Base-by-base conservation (phyloP, 2,888 invertebrate species). In the Dasypolia templi region DNA sequence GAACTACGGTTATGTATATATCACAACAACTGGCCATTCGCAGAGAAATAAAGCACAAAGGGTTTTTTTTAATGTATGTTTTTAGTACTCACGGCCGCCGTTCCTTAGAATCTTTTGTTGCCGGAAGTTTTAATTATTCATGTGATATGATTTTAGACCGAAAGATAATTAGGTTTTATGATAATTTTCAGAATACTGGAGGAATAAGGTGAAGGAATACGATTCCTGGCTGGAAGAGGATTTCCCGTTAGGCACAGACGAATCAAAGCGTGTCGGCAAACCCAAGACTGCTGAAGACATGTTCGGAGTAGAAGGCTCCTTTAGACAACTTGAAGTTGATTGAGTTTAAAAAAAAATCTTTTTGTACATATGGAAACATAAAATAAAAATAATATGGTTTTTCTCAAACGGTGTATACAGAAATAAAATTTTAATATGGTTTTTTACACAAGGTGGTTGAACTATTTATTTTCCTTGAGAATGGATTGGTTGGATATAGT, bases 291-390 rank as follows among this genome's bases (percentile, higher is more conserved):
- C 96, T 0, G 95, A 96, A 70, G 94, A 94, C 32, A 90, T 97
- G 83, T 97, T 97, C 82, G 97, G 97, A 26, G 85, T 95, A 1
- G 96, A 97, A 32, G 97, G 97, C 29, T 96, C 97, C 17, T 97
- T 97, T 87, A 93, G 97, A 82, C 93, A 96, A 87, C 92, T 97
- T 29, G 93, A 93, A 49, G 88, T 95, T 69, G 95, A 95, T 82
- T 95, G 85, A 91, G 12, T 68, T 58, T 49, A 29, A n/a, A n/a
- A n/a, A n/a, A n/a, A n/a, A n/a, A n/a, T 35, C 3, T 29, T 76
- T 75, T 56, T 72, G 32, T 72, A 76, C 7, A 7, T n/a, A n/a
- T n/a, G n/a, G 14, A 35, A 32, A 51, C 58, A 42, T 29, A n/a
- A 53, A 77, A 77, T 70, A 77, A 32, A n/a, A n/a, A n/a, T n/a